Conservation (phyloP, 2,113 vertebrate genomes). For the Nycticryphes semicollaris region DNA sequence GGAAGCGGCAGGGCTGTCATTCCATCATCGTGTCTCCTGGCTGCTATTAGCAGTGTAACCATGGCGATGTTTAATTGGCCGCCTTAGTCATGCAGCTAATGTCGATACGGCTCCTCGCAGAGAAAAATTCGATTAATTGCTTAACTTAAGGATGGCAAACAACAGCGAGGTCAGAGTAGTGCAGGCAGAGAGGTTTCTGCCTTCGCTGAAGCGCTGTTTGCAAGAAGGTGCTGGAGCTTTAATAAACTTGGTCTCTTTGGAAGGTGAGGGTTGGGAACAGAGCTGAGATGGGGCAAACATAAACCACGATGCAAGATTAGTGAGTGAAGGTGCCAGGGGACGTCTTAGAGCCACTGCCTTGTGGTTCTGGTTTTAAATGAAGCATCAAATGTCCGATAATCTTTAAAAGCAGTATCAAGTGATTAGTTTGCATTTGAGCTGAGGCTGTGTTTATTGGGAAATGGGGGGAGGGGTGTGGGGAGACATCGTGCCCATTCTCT, state of each 20-base stretch:
- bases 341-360: background rate
- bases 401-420: background rate
- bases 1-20: background rate
- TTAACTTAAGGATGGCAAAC: background rate
- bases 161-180: background rate
- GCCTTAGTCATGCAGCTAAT: constrained; percentile 8
- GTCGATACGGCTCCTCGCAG: background rate
- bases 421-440: background rate
- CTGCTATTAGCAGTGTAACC: constrained; percentile 37
- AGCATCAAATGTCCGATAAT: background rate
- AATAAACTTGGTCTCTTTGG: background rate
- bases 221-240: background rate
- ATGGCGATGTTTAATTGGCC: constrained; percentile 54
- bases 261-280: background rate
- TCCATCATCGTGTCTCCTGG: background rate
- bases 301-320: background rate
- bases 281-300: background rate
- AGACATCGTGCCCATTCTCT: background rate
- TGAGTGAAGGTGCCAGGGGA: background rate
- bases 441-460: background rate
- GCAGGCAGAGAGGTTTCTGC: background rate
- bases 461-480: background rate
- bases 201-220: background rate
- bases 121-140: constrained; percentile 26
- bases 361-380: background rate